Percentiles rank a stretch among this genome's conserved stretches.
phyloP scores from a whole-genome alignment of 2,888 invertebrate genomes.

The Crepidodera aurea region DNA sequence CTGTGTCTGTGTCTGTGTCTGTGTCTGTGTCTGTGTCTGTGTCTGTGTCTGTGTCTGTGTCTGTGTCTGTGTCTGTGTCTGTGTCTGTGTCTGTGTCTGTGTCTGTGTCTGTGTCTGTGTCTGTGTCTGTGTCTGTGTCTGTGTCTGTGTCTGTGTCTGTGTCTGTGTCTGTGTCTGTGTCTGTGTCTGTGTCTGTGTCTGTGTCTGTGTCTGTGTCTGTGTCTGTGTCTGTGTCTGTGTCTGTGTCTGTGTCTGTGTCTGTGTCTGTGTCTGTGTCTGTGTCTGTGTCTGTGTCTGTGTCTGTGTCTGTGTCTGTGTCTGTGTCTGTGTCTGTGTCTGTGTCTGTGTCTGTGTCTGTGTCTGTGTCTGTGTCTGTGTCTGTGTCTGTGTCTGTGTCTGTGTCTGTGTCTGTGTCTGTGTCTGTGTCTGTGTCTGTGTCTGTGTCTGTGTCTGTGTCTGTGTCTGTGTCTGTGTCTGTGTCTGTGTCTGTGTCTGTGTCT shows the following conservation, averaged over 20 bases:
- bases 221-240: not conserved
- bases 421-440: not conserved
- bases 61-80: not conserved
- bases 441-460: not conserved
- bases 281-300: not conserved
- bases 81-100: not conserved
- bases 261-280: not conserved
- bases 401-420: not conserved
- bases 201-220: not conserved
- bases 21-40: not conserved
- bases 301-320: not conserved
- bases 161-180: not conserved
- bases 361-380: not conserved
- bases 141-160: not conserved
- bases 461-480: not conserved
- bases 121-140: not conserved
- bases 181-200: not conserved
- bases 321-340: not conserved
- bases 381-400: not conserved
- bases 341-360: not conserved
- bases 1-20: not conserved
- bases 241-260: not conserved
- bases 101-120: not conserved
- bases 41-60: not conserved
- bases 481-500: not conserved